phyloP scores from a whole-genome alignment of 2,888 invertebrate species.

The Oscheius myriophilus region DNA sequence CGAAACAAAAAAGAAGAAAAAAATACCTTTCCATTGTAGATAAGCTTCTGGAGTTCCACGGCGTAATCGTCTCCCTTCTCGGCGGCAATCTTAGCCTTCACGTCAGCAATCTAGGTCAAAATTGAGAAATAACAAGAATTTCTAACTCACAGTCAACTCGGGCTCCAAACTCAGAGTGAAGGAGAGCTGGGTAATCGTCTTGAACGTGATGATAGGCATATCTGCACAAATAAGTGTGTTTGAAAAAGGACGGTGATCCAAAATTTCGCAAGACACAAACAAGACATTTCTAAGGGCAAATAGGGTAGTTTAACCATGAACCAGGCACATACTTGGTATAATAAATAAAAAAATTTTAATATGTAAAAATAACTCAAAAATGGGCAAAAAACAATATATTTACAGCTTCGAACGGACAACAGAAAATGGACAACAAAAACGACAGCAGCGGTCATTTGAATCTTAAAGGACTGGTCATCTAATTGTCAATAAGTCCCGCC shows the following conservation, averaged over 20 bases:
- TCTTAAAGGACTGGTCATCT: conserved; percentile 19
- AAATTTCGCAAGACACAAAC: no score
- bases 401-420: neutral
- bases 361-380: neutral
- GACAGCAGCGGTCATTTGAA: no score
- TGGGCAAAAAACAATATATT: neutral
- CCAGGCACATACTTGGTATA: no score
- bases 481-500: neutral
- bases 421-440: neutral
- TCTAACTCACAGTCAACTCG: conserved; percentile 51
- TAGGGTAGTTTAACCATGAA: neutral
- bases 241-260: no score
- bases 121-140: neutral
- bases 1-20: neutral
- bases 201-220: conserved; percentile 55
- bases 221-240: neutral
- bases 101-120: conserved; percentile 52
- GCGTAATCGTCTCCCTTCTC: conserved; percentile 54
- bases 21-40: conserved; percentile 67
- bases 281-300: neutral
- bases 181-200: conserved; percentile 62
- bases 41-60: conserved; percentile 64
- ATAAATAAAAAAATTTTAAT: neutral
- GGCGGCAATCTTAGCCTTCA: conserved; percentile 59
- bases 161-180: conserved; percentile 61